Evolutionary conservation across 1,140 invertebrate genomes (phyloP), one percentile per base, ranked within the genome.

Genomic region (Venustaconcha ellipsiformis): DNA sequence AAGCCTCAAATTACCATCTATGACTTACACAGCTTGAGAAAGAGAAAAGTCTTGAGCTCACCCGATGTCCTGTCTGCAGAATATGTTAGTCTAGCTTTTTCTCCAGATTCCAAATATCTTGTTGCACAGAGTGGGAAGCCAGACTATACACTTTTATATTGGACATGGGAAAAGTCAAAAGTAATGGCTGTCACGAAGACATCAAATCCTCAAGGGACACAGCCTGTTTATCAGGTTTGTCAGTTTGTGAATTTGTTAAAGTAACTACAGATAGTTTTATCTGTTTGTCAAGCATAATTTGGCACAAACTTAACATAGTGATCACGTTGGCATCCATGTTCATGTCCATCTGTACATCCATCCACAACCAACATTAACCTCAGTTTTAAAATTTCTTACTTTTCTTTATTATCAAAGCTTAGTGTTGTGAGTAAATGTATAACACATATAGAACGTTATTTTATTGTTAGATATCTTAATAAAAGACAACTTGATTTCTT

Each of bases 91-190:
- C 85, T 96, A 0, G 92, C 92, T 17, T 97, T 96, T 83, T 94
- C 94, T 11, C 93, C 91, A 70, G 95, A 96, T 83, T 94, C 92
- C 17, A 94, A 94, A 87, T 94, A 94, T 85, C 87, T 97, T 17
- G 93, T 94, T 37, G 94, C 93, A 0, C 93, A 96, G 55, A 94
- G 94, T 1, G 94, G 94, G 15, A 93, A 94, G 78, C 94, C 95
- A 0, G 95, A 96, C 83, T 96, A 93, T 92, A 93, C 92, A 30
- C 91, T 96, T 86, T 92, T 95, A 68, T 94, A 93, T 86, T 97
- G 94, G 88, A 94, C 94, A 83, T 95, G 94, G 93, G 95, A 96
- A 81, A 95, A 94, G 87, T 94, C 94, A 2, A 95, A 95, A 89
- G 91, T 96, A 1, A 94, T 96, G 82, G 95, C 94, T 69, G 92